phyloP scores from a whole-genome alignment of 2,888 invertebrate species.

The Apeira syringaria region DNA sequence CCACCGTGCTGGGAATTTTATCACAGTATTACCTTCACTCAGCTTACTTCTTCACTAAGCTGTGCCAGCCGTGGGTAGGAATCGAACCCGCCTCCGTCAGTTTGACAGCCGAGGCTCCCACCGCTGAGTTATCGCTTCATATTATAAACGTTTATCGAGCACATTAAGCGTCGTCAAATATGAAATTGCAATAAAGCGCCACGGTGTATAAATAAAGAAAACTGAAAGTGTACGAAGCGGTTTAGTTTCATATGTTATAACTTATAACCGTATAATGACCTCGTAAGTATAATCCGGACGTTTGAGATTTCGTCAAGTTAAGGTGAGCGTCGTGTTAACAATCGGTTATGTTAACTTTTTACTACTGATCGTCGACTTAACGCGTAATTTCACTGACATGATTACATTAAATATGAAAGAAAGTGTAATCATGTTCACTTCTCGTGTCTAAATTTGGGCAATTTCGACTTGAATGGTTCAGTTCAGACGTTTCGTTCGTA shows the following conservation, averaged over 20 bases:
- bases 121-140: background rate
- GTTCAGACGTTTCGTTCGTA: too few relatives aligned
- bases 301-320: slow-evolving; percentile 24
- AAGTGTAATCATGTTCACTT: slow-evolving; percentile 2
- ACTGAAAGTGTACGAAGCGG: slow-evolving; percentile 22
- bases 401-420: background rate
- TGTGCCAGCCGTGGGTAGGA: too few relatives aligned
- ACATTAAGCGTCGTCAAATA: slow-evolving; percentile 10
- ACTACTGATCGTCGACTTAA: background rate
- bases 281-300: slow-evolving; percentile 24
- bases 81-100: too few relatives aligned
- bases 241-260: slow-evolving; percentile 15
- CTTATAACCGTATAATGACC: slow-evolving; percentile 17
- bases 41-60: too few relatives aligned
- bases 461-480: background rate
- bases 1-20: too few relatives aligned
- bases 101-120: too few relatives aligned
- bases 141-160: slow-evolving; percentile 3
- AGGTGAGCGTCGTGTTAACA: slow-evolving; percentile 16
- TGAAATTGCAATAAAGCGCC: slow-evolving; percentile 12
- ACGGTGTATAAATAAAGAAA: slow-evolving; percentile 29
- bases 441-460: background rate
- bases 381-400: background rate
- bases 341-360: background rate
- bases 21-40: too few relatives aligned